These are phyloP conservation scores for Dendrolimus pini DNA, from an alignment of 2,888 invertebrate genomes.

Conservation along the genomic window DNA sequence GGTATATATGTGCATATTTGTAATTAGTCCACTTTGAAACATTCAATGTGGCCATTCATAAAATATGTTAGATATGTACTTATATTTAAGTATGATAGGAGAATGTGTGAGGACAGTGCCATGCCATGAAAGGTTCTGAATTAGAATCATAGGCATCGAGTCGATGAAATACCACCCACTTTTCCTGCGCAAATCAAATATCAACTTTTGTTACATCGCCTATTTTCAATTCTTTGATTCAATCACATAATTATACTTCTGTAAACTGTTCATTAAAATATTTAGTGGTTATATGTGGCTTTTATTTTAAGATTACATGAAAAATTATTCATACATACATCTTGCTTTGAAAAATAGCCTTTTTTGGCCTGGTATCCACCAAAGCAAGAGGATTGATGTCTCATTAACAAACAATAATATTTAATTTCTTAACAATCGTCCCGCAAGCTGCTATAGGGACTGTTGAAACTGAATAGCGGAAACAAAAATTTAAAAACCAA, in stretches of 20 bases:
- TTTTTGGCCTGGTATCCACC: too few relatives aligned
- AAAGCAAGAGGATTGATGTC: too few relatives aligned
- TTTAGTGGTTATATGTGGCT: constrained; percentile 42
- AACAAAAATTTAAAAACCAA: too few relatives aligned
- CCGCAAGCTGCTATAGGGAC: too few relatives aligned
- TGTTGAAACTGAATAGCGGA: too few relatives aligned
- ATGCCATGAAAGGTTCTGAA: constrained; percentile 75
- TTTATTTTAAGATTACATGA: constrained; percentile 4
- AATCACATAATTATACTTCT: constrained; percentile 49
- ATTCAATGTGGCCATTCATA: constrained; percentile 9
- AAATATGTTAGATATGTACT: constrained; percentile 29
- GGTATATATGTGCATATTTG: constrained; percentile 30
- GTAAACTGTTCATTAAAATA: constrained; percentile 69
- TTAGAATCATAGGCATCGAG: constrained; percentile 73
- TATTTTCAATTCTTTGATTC: constrained; percentile 41
- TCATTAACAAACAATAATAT: too few relatives aligned
- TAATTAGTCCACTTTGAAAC: constrained; percentile 7
- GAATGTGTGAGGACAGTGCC: constrained; percentile 74
- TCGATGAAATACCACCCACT: constrained; percentile 74
- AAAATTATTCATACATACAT: too few relatives aligned
- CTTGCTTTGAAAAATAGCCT: too few relatives aligned
- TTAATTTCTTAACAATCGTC: too few relatives aligned
- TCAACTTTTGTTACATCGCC: constrained; percentile 56
- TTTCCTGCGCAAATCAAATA: constrained; percentile 65
- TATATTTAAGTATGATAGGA: constrained; percentile 71